Evolutionary conservation across 53 echinoderm and acorn worm genomes (phyloP).

Genomic region (Arbacia lixula): DNA sequence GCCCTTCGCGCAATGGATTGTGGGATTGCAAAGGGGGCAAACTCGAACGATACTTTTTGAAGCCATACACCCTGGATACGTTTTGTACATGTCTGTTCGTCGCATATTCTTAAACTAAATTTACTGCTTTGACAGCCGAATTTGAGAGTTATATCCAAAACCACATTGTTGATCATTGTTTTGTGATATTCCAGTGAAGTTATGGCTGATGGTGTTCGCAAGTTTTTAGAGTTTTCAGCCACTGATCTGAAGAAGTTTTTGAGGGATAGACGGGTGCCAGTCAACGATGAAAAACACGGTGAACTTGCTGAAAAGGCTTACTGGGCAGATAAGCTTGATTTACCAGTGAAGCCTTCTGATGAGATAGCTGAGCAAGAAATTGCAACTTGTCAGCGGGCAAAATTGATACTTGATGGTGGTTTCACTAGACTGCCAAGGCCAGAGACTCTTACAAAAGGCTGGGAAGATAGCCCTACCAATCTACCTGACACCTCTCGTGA

Average conservation of each 20-base stretch:
- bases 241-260: constrained; percentile 55
- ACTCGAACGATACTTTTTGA: background rate
- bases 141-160: too few relatives aligned
- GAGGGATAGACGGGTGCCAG: constrained; percentile 48
- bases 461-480: constrained; percentile 62
- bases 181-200: background rate
- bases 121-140: too few relatives aligned
- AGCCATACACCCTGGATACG: too few relatives aligned
- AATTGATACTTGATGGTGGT: constrained; percentile 63
- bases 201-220: background rate
- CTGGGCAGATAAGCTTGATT: constrained; percentile 68
- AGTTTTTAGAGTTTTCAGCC: constrained; percentile 11
- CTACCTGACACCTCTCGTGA: constrained; percentile 39
- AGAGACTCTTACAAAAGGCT: constrained; percentile 57
- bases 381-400: constrained; percentile 34
- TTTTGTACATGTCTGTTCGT: too few relatives aligned
- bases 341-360: constrained; percentile 48
- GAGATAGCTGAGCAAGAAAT: constrained; percentile 52
- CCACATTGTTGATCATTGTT: too few relatives aligned
- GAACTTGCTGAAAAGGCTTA: constrained; percentile 63
- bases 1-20: constrained; percentile 32
- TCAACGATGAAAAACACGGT: constrained; percentile 45
- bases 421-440: constrained; percentile 62
- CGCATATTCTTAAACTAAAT: too few relatives aligned
- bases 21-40: constrained; percentile 29